A percentile compares a stretch with the other conserved stretches of the same genome.
Evolutionary conservation across 2,888 invertebrate genomes (phyloP).

Genomic region (Caenorhabditis japonica): DNA sequence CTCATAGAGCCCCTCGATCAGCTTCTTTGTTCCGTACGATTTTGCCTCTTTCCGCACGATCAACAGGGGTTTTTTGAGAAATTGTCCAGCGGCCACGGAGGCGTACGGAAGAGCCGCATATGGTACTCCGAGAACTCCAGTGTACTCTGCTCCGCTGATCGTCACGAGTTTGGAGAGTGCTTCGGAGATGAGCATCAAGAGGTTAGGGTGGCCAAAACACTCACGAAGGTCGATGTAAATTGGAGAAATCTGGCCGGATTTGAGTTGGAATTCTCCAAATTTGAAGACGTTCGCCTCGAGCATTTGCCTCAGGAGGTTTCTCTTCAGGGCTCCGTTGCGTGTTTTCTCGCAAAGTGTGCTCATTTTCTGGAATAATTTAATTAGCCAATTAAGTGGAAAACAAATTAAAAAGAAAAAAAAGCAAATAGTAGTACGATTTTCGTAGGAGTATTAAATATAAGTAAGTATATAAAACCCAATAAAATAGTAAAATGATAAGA

Average conservation of each 20-base stretch:
- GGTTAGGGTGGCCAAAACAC: constrained; percentile 89
- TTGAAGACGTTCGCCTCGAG: constrained; percentile 83
- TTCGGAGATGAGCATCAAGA: constrained; percentile 81
- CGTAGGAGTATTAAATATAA: constrained; percentile 4
- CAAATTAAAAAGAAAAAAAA: background rate
- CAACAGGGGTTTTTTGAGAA: constrained; percentile 79
- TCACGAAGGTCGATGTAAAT: constrained; percentile 95
- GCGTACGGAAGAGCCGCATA: constrained; percentile 96
- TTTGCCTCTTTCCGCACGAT: constrained; percentile 89
- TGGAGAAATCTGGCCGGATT: constrained; percentile 91
- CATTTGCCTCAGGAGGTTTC: constrained; percentile 58
- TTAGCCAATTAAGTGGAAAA: too few relatives aligned
- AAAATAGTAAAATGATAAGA: constrained; percentile 9
- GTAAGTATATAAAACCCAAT: background rate
- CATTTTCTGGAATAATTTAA: constrained; percentile 46
- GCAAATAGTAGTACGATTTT: constrained; percentile 14
- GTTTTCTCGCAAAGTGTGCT: constrained; percentile 41
- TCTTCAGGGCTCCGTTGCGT: constrained; percentile 38
- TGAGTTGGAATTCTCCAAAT: constrained; percentile 92
- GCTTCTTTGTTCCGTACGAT: constrained; percentile 93
- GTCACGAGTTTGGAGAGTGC: constrained; percentile 80
- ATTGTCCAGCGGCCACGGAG: constrained; percentile 81
- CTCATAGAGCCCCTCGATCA: constrained; percentile 90
- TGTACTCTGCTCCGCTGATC: constrained; percentile 61
- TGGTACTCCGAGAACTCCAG: constrained; percentile 82